Conservation (phyloP, 1,140 invertebrate species). For the Globodera ellingtonae region DNA sequence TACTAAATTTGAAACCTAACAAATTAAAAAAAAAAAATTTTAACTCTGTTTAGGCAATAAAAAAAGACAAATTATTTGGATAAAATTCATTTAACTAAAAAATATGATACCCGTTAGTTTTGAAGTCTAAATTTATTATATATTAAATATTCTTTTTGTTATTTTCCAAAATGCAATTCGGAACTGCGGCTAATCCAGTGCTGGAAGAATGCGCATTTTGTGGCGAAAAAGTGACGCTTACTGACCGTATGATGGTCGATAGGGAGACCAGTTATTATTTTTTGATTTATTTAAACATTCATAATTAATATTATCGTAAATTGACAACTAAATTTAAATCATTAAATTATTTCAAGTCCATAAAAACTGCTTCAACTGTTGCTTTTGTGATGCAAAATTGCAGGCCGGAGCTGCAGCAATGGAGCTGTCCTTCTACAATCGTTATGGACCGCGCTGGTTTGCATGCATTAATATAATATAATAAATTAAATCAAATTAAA, state of each 20-base stretch:
- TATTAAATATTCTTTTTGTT: no score
- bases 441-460: slow-evolving; percentile 35
- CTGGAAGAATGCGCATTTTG: slow-evolving; percentile 27
- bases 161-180: slow-evolving; percentile 24
- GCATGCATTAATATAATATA: background rate
- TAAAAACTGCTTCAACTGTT: slow-evolving; percentile 30
- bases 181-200: slow-evolving; percentile 20
- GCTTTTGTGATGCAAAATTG: slow-evolving; percentile 25
- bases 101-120: no score
- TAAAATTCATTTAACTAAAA: no score
- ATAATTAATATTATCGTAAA: background rate
- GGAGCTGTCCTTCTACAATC: slow-evolving; percentile 32
- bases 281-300: background rate
- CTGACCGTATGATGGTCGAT: slow-evolving; percentile 30
- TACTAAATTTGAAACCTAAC: no score
- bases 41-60: no score
- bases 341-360: slow-evolving; percentile 25
- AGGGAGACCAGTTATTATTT: slow-evolving; percentile 17
- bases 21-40: no score
- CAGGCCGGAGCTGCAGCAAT: slow-evolving; percentile 24
- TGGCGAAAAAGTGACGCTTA: slow-evolving; percentile 13
- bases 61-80: no score
- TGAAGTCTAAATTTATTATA: no score
- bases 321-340: background rate
- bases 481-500: background rate